Base-by-base conservation (phyloP, 2,113 vertebrate species). In the Amia ocellicauda region DNA sequence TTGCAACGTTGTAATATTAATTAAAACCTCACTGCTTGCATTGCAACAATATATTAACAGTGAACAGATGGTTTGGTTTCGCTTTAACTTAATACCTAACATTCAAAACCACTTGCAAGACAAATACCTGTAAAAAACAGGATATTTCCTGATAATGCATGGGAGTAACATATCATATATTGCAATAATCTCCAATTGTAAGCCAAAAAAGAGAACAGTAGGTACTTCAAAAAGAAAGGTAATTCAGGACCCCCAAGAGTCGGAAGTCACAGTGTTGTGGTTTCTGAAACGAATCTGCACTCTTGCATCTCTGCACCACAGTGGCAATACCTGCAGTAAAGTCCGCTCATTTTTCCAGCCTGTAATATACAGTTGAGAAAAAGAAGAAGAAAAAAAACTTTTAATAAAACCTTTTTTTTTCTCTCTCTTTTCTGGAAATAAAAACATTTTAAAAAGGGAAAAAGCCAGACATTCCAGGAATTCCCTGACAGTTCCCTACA, bases 391-490 rank as follows among this genome's bases (percentile, higher is more conserved):
- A 11, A 26, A 11, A 45, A 23, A 27, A 56, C 49, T 23, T 53
- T 45, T 19, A 22, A 64, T 69, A 65, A 55, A 42, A 63, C 70
- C 77, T 80, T 67, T 36, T 41, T 31, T 74, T 62, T 71, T 66
- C 63, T 53, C 66, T 22, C 42, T 72, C 60, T 74, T 78, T 80
- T 71, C 74, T 81, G 77, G 78, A 85, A 84, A 86, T 79, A 86
- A 88, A 87, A 88, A 86, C 75, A 84, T 74, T 80, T 79, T 77
- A 71, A 86, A 84, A 90, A 83, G 69, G 71, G 80, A 80, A 86
- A 86, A 88, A 85, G 88, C 79, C 88, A 93, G 90, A 93, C 91
- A 94, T 93, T 92, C 78, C 68, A 86, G 81, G 83, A 91, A 95
- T 94, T 94, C 90, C 82, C 89, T 93, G 90, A 94, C 89, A 94